These are phyloP conservation scores for Herpetotheres cachinnans DNA, from an alignment of 2,113 vertebrate species.

Conservation along the genomic window DNA sequence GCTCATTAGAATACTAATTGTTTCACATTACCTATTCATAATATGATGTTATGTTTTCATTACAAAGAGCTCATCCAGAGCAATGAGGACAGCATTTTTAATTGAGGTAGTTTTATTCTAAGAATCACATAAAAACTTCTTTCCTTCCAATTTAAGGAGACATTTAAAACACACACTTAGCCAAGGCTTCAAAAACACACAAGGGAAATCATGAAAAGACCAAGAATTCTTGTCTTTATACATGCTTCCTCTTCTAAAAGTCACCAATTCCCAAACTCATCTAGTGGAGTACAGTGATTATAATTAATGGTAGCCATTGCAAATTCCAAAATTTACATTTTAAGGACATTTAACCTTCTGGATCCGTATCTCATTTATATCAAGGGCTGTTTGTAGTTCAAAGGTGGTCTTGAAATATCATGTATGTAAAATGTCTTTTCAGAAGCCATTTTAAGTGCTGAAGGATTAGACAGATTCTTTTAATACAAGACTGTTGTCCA, in stretches of 20 bases:
- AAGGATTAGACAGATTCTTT: not conserved
- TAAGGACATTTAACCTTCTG: not conserved
- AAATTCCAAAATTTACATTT: not conserved
- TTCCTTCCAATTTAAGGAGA: not conserved
- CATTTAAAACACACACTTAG: not conserved
- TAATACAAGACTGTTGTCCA: not conserved
- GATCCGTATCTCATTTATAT: not conserved
- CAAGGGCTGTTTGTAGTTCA: not conserved
- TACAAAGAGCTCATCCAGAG: not conserved
- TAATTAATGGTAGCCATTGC: not conserved
- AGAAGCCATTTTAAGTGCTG: not conserved
- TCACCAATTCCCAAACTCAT: not conserved
- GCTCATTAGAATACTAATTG: not conserved
- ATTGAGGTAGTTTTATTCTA: not conserved
- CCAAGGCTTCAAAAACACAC: not conserved
- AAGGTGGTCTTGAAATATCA: not conserved
- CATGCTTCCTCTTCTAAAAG: not conserved
- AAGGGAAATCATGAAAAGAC: not conserved
- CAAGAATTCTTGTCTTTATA: not conserved
- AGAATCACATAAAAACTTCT: rapidly evolving
- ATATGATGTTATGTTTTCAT: not conserved
- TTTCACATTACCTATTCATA: not conserved
- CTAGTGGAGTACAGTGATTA: not conserved
- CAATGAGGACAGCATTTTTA: not conserved
- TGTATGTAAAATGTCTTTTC: not conserved